Conservation (phyloP, 2,113 vertebrate genomes). For the Pandion haliaetus region DNA sequence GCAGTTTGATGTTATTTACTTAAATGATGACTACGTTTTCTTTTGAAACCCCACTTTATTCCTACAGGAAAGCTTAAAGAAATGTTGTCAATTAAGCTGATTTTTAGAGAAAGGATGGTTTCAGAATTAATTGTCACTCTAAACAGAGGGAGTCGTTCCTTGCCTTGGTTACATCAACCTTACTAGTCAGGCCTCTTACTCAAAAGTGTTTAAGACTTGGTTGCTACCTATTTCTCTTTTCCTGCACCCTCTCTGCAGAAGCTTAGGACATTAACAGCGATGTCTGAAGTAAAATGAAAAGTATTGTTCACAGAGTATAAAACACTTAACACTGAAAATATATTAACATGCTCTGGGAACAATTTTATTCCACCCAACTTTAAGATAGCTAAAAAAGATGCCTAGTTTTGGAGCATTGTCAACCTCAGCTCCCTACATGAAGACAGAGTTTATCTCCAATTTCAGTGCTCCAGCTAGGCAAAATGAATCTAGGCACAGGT, state of each 20-base stretch:
- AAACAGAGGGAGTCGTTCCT: not conserved
- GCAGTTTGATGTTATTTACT: not conserved
- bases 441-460: not conserved
- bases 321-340: not conserved
- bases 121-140: not conserved
- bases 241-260: not conserved
- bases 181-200: not conserved
- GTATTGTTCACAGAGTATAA: not conserved
- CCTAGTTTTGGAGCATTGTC: not conserved
- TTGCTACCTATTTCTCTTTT: not conserved
- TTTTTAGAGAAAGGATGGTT: not conserved
- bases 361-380: not conserved
- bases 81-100: not conserved
- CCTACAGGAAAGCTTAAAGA: not conserved
- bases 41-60: not conserved
- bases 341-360: not conserved
- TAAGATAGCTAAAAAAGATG: not conserved
- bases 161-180: not conserved
- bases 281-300: not conserved
- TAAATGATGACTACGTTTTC: not conserved
- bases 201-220: not conserved
- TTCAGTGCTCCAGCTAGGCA: not conserved
- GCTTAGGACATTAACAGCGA: not conserved
- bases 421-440: not conserved
- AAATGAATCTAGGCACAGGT: not conserved